Percentiles rank a stretch among this genome's conserved stretches.
phyloP scores from a whole-genome alignment of 1,140 invertebrate genomes.

The Microvelia longipes region DNA sequence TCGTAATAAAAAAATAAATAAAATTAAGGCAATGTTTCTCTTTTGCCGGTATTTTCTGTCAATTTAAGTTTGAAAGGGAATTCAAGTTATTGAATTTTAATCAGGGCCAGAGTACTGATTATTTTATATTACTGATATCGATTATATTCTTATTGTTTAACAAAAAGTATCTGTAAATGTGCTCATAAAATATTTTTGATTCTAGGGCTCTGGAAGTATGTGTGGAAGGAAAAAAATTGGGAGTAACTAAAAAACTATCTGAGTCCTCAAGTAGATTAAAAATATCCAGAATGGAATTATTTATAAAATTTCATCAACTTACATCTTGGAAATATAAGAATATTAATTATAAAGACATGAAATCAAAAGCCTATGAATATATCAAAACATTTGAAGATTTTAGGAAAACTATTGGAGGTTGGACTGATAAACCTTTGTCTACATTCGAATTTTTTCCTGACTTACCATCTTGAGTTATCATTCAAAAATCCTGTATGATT shows the following conservation, averaged over 20 bases:
- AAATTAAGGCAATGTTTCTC: no score
- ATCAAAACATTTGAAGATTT: neutral
- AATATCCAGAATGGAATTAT: conserved; percentile 12
- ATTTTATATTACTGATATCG: no score
- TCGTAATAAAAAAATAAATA: no score
- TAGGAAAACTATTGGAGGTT: conserved; percentile 16
- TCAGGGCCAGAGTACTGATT: no score
- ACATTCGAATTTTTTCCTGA: no score
- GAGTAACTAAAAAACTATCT: conserved; percentile 55
- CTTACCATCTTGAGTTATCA: no score
- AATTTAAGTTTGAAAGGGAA: no score
- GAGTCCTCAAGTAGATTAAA: conserved; percentile 24
- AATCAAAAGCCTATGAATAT: neutral
- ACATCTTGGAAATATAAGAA: conserved; percentile 4
- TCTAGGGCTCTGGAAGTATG: conserved; percentile 49
- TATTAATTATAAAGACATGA: neutral
- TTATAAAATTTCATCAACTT: conserved; percentile 11
- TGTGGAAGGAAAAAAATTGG: conserved; percentile 64
- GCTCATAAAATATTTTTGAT: conserved; percentile 15
- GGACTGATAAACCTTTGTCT: conserved; percentile 13
- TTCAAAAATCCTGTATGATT: no score
- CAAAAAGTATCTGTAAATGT: no score
- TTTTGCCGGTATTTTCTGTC: no score
- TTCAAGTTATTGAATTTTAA: no score
- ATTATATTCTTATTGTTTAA: no score